Conservation (phyloP, 2,888 invertebrate genomes). For the Orthosia incerta region DNA sequence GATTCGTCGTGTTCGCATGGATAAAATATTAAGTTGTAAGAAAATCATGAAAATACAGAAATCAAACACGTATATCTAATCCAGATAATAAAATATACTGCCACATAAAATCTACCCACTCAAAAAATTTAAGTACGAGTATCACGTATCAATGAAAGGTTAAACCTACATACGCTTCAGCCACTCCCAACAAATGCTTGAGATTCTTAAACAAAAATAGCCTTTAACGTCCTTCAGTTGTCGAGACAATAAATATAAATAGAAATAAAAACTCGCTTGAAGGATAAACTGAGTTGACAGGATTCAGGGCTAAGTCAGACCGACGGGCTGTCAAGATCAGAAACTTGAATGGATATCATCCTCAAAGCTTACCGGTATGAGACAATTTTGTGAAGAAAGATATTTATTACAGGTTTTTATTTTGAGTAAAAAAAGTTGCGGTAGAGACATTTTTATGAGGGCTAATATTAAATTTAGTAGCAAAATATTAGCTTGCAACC, state of each 20-base stretch:
- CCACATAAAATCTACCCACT: neutral
- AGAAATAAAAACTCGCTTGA: conserved; percentile 21
- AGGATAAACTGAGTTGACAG: conserved; percentile 41
- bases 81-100: neutral
- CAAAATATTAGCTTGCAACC: neutral
- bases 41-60: neutral
- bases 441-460: neutral
- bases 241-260: conserved; percentile 31
- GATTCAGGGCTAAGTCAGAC: conserved; percentile 30
- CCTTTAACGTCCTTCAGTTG: neutral
- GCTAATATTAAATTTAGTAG: neutral
- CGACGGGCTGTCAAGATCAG: conserved; percentile 53
- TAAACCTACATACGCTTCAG: conserved; percentile 16
- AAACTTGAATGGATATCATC: conserved; percentile 39
- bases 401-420: neutral
- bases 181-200: neutral
- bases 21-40: neutral
- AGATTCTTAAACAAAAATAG: conserved; percentile 3
- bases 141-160: conserved; percentile 27
- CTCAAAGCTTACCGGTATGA: conserved; percentile 17
- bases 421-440: neutral
- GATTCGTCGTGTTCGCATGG: neutral
- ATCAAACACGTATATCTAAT: neutral
- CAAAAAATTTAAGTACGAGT: conserved; percentile 8
- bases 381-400: conserved; percentile 13